Percentiles rank a stretch among this genome's conserved stretches.
phyloP scores from a whole-genome alignment of 2,888 invertebrate species.

The Hololepta plana region DNA sequence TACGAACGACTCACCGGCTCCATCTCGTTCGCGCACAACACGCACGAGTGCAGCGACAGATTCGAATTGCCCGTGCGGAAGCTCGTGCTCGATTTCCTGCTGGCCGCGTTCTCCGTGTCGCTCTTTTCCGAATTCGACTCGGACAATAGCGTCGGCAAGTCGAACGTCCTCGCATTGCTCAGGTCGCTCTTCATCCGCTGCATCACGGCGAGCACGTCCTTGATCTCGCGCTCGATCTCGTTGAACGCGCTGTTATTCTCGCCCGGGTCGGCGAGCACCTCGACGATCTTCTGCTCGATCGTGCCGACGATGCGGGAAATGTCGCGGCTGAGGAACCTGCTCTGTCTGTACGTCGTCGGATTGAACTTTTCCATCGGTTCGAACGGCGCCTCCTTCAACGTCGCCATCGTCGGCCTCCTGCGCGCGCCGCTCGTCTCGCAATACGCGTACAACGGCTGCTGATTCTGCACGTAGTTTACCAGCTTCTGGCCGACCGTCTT shows the following conservation, averaged over 20 bases:
- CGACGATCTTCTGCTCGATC: constrained; percentile 8
- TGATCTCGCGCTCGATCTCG: constrained; percentile 8
- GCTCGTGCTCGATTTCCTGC: too few species aligned
- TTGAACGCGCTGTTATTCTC: constrained; percentile 7
- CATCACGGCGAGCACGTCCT: constrained; percentile 5
- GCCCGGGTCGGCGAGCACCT: constrained; percentile 7
- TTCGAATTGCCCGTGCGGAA: too few species aligned
- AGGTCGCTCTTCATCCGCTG: constrained; percentile 5
- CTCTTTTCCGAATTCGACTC: background rate
- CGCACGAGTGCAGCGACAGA: too few species aligned
- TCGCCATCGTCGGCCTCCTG: background rate
- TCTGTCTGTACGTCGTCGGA: too few species aligned
- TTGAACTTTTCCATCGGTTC: constrained; percentile 1
- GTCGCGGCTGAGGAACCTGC: too few species aligned
- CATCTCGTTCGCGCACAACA: too few species aligned
- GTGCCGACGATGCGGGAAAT: too few species aligned
- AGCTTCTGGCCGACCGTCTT: too few species aligned
- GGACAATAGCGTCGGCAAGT: background rate
- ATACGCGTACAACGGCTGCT: too few species aligned
- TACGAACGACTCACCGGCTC: too few species aligned
- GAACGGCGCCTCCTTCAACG: background rate
- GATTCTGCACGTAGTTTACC: too few species aligned
- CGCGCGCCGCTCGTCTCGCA: background rate
- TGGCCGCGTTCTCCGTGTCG: background rate
- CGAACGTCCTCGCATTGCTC: background rate